phyloP scores from a whole-genome alignment of 1,140 invertebrate genomes.

The Drusus annulatus region DNA sequence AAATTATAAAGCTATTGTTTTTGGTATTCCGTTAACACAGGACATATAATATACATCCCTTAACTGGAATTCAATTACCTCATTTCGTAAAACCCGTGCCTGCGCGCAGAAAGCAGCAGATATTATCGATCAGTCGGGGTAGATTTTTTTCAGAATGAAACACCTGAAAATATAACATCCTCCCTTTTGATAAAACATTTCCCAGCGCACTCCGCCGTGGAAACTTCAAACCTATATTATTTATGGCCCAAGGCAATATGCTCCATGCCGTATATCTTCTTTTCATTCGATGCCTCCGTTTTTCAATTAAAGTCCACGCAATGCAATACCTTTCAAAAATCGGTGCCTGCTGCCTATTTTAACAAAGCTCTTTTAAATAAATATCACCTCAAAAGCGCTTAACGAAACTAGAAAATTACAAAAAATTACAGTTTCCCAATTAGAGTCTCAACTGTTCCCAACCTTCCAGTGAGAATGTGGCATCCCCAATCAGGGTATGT shows the following conservation, averaged over 20 bases:
- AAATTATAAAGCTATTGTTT: neutral
- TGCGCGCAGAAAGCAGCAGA: neutral
- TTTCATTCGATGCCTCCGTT: slow-evolving; percentile 26
- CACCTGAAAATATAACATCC: slow-evolving; percentile 30
- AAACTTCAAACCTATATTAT: slow-evolving; percentile 33
- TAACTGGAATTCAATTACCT: neutral
- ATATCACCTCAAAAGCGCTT: too few relatives aligned
- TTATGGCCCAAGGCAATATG: slow-evolving; percentile 38
- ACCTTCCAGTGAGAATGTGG: too few relatives aligned
- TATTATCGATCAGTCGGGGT: slow-evolving; percentile 3
- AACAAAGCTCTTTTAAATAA: too few relatives aligned
- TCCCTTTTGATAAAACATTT: slow-evolving; percentile 24
- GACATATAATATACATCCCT: neutral
- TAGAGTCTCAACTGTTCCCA: too few relatives aligned
- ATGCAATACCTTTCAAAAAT: slow-evolving; percentile 7
- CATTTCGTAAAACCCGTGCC: neutral
- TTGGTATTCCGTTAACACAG: neutral
- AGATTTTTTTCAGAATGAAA: neutral
- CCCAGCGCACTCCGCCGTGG: slow-evolving; percentile 8
- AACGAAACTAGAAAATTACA: too few relatives aligned
- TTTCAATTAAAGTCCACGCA: slow-evolving; percentile 5
- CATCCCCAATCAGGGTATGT: too few relatives aligned
- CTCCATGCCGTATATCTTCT: slow-evolving; percentile 32
- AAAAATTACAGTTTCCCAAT: too few relatives aligned
- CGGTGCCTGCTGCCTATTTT: too few relatives aligned